A percentile compares a stretch with the other conserved stretches of the same genome.
Evolutionary conservation across 2,797 vertebrate genomes (phyloP).

Genomic region (Anabas testudineus): DNA sequence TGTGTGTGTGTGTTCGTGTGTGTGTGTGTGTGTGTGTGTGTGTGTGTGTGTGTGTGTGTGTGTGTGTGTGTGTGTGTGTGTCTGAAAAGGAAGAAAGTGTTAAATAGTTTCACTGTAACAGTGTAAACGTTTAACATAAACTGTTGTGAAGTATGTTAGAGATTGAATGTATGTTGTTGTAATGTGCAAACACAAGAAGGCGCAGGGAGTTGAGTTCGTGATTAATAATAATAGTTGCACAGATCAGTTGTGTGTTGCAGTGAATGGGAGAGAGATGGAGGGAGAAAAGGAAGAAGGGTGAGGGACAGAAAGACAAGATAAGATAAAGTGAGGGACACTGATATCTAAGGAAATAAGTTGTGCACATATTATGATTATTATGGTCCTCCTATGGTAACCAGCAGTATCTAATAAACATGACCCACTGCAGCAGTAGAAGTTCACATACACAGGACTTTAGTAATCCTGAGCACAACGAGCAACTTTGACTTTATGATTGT

Average conservation of each 20-base stretch:
- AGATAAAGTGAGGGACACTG: not conserved
- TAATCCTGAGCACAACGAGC: not conserved
- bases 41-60: conserved; percentile 17
- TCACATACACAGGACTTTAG: not conserved
- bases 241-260: not conserved
- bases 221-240: not conserved
- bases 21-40: conserved; percentile 27
- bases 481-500: not conserved
- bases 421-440: not conserved
- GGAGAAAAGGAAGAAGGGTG: not conserved
- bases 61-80: conserved; percentile 22
- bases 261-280: not conserved
- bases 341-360: conserved; percentile 17
- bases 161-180: not conserved
- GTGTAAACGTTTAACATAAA: not conserved
- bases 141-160: conserved; percentile 5
- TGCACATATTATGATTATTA: not conserved
- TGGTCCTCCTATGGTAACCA: not conserved
- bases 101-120: conserved; percentile 1
- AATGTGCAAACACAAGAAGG: not conserved
- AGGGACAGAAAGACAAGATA: not conserved
- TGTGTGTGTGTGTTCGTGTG: conserved; percentile 70
- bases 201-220: not conserved
- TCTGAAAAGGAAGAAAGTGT: conserved; percentile 16
- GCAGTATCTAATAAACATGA: not conserved